Conservation (phyloP, 2,797 vertebrate genomes). For the Spinus olivaceus region DNA sequence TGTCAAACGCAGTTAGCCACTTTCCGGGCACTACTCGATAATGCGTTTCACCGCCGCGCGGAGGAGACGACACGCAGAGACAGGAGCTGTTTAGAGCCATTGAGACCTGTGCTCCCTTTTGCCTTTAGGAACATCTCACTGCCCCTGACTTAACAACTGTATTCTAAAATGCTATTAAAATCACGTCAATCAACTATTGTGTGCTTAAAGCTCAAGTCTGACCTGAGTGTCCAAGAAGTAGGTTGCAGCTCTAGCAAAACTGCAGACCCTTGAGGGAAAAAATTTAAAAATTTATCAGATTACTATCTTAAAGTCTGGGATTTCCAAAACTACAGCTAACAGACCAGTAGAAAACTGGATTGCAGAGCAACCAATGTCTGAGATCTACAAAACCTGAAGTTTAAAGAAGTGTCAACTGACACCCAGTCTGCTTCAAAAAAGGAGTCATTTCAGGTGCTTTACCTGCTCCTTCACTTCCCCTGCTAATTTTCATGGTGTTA, state of each 20-base stretch:
- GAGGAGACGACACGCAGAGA: constrained; percentile 68
- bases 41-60: constrained; percentile 70
- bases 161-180: constrained; percentile 78
- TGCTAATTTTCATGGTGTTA: not conserved
- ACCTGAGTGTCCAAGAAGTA: constrained; percentile 5
- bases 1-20: constrained; percentile 84
- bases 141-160: constrained; percentile 73
- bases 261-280: not conserved
- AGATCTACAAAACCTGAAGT: not conserved
- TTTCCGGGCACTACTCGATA: constrained; percentile 78
- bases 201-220: constrained; percentile 53
- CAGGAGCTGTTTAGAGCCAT: constrained; percentile 72
- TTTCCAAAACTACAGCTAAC: not conserved
- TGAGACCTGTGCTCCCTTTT: constrained; percentile 67
- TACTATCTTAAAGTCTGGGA: not conserved
- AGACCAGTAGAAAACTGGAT: not conserved
- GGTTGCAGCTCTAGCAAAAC: not conserved
- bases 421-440: not conserved
- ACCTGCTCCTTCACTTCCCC: not conserved
- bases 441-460: not conserved
- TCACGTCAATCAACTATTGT: constrained; percentile 35
- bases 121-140: constrained; percentile 41
- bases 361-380: not conserved
- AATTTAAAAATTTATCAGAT: not conserved
- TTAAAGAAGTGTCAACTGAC: constrained; percentile 39